Percentiles rank a stretch among this genome's conserved stretches.
These are phyloP conservation scores for Tympanoctomys barrerae DNA, from an alignment of 2,797 vertebrate species.

Conservation along the genomic window DNA sequence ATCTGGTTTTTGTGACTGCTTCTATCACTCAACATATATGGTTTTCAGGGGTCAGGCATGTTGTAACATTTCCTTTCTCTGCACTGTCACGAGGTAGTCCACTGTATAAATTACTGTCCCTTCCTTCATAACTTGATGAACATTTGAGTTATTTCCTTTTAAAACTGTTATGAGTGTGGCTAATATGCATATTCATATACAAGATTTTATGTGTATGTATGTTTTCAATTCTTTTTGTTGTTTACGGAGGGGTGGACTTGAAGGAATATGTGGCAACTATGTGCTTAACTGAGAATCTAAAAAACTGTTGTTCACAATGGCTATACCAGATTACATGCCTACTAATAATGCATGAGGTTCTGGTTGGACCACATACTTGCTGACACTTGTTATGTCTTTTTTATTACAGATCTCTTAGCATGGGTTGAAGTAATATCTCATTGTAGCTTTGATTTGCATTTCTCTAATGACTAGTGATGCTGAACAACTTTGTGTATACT, in stretches of 20 bases:
- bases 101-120: background rate
- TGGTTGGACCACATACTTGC: background rate
- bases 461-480: background rate
- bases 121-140: background rate
- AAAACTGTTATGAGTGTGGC: background rate
- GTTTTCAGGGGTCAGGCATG: background rate
- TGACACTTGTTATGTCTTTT: background rate
- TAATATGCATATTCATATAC: too few relatives aligned
- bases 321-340: background rate
- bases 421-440: background rate
- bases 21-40: background rate
- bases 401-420: background rate
- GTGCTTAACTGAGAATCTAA: background rate
- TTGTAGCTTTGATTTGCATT: conserved; percentile 15
- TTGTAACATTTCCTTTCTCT: background rate
- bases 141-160: background rate
- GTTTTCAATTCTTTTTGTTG: background rate
- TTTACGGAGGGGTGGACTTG: background rate
- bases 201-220: background rate
- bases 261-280: background rate
- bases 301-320: background rate
- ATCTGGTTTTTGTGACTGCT: background rate
- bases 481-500: background rate
- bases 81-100: background rate
- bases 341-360: background rate